Base-by-base conservation (phyloP, 1,140 invertebrate species). In the Eupeodes corollae region DNA sequence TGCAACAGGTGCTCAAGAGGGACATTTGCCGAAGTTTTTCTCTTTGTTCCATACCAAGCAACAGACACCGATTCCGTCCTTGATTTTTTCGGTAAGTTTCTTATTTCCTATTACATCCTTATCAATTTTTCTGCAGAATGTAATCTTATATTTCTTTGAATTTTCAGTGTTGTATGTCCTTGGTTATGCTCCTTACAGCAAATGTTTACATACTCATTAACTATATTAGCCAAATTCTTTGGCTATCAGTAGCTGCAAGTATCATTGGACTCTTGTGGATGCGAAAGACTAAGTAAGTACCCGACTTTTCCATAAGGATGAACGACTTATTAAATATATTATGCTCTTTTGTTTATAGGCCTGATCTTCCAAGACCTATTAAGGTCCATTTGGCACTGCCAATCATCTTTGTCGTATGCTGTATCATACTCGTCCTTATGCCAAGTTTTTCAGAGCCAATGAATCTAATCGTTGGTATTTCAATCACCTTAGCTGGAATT, bases 401-500 rank as follows among this genome's bases (percentile, higher is more conserved):
- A 1, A 79, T 90, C 21, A 59, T 83, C 13, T 96, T 94, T 62
- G 82, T 94, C 52, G 64, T 87, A 1, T 82, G 91, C 41, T 92
- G 89, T 56, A 73, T 79, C 30, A 91, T 89, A 52, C 70, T 96
- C 34, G 84, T 94, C 21, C 73, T 85, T 14, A 75, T 91, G 30
- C 91, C 92, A 0, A 83, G 86, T 51, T 81, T 85, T 38, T 77
- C 77, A 11, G 77, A 79, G 45, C 86, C 89, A 0, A 76, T 67
- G 52, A 89, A 91, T 70, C 86, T 91, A 11, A 82, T 84, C 0
- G 79, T 95, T 37, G 92, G 91, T 13, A 66, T 88, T 11, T 73
- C 73, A 10, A 89, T 98, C 35, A 86, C 94, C 31, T 56, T 85
- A 1, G 85, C 88, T 6, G 92, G 91, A 9, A 83, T 97, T 49